Evolutionary conservation across 2,113 vertebrate genomes (phyloP), one percentile per base, ranked within the genome.

Genomic region (Anhinga rufa): DNA sequence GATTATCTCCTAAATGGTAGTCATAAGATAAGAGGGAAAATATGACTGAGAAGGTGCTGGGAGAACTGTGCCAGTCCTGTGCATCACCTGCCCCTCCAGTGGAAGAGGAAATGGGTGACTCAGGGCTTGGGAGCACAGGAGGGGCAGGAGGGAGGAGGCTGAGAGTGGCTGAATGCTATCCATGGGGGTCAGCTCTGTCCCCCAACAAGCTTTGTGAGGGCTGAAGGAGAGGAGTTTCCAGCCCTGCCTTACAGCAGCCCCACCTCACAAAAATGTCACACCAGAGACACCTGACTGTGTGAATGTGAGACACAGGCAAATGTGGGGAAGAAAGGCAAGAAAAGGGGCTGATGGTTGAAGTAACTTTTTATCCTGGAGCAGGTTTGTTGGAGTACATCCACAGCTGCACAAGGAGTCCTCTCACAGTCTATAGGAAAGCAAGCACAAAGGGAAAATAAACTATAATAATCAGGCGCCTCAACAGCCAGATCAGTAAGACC

Each of bases 11-110:
- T 77, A 82, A 76, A 78, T 21, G 49, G 57, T 64, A 86, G 83
- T 92, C 91, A 86, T 62, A 96, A 89, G 92, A 75, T 79, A 82
- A 94, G 65, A 92, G 65, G 88, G 92, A 88, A 96, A 89, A 87
- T 46, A 49, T 90, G 82, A 94, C 79, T 36, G 55, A 81, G 77
- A 44, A 57, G 40, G 51, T 94, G 71, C 89, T 52, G 52, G 68
- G 83, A 90, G 72, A 93, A 58, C 44, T 77, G 57, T 7, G 4
- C 42, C 46, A 62, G 70, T 70, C n/a, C 58, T 84, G 46, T 93
- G 51, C 68, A 92, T 90, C 74, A 88, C 74, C 86, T 96, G 88
- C 42, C 79, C 40, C 58, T 55, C 2, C 9, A 90, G 38, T 60
- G 51, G 72, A 68, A 89, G 74, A 54, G 88, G 55, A 91, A 95